These are phyloP conservation scores for Eriosoma lanigerum DNA, from an alignment of 1,140 invertebrate species.

Conservation along the genomic window DNA sequence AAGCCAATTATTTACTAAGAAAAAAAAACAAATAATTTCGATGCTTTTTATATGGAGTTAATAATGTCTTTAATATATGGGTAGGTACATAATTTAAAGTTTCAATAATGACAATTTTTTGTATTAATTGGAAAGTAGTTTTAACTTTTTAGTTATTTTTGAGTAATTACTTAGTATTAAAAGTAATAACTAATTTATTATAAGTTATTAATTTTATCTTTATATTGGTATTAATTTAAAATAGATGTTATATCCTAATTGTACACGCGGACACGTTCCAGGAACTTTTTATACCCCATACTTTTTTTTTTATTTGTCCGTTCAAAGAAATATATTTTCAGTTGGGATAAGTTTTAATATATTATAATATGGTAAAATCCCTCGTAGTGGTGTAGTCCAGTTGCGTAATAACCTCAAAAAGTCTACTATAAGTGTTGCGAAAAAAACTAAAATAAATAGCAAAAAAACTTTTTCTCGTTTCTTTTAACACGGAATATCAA, in stretches of 20 bases:
- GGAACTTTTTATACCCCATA: slow-evolving; percentile 18
- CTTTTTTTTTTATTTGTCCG: background rate
- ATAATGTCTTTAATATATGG: too few relatives aligned
- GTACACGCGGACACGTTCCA: background rate
- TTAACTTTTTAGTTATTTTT: too few relatives aligned
- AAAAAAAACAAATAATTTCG: too few relatives aligned
- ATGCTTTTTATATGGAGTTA: too few relatives aligned
- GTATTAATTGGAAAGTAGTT: too few relatives aligned
- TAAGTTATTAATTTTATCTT: too few relatives aligned
- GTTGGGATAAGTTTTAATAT: slow-evolving; percentile 36
- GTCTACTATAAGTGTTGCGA: slow-evolving; percentile 19
- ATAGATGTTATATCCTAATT: background rate
- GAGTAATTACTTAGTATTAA: too few relatives aligned
- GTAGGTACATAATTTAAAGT: too few relatives aligned
- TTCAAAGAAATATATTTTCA: slow-evolving; percentile 10
- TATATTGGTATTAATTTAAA: background rate
- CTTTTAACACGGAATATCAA: background rate
- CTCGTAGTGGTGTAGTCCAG: slow-evolving; percentile 9
- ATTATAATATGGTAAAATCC: slow-evolving; percentile 47
- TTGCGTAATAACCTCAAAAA: slow-evolving; percentile 35
- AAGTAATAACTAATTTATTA: too few relatives aligned
- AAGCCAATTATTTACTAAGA: too few relatives aligned
- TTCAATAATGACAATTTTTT: too few relatives aligned
- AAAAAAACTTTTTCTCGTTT: slow-evolving; percentile 11
- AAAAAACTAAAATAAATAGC: slow-evolving; percentile 32